phyloP scores from a whole-genome alignment of 2,113 vertebrate species.

The Nanorana parkeri region DNA sequence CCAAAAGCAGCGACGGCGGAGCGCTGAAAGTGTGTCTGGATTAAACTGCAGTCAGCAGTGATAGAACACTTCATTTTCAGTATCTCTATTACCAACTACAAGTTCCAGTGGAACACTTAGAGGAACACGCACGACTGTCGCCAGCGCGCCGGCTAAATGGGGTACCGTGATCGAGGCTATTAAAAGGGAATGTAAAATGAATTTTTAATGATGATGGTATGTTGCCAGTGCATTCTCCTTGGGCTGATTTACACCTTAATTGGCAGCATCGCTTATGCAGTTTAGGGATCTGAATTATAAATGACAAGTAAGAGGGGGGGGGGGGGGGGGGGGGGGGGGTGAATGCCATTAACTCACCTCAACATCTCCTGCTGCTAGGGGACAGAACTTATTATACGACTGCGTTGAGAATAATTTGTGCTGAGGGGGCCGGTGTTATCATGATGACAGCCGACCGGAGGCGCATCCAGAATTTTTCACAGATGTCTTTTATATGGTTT shows the following conservation, averaged over 20 bases:
- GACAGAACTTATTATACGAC: conserved; percentile 8
- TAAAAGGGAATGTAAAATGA: conserved; percentile 49
- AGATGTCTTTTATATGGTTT: not conserved
- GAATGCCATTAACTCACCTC: conserved; percentile 48
- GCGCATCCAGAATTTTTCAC: not conserved
- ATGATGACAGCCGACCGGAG: not conserved
- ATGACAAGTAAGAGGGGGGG: too few relatives aligned
- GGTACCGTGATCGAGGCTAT: conserved; percentile 48
- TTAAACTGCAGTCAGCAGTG: conserved; percentile 45
- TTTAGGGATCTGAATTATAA: conserved; percentile 26
- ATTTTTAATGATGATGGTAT: conserved; percentile 53
- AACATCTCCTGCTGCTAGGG: conserved; percentile 17
- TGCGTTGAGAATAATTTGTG: not conserved
- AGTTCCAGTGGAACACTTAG: conserved; percentile 53
- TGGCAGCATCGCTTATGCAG: conserved; percentile 33
- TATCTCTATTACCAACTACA: conserved; percentile 43
- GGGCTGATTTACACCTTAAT: conserved; percentile 56
- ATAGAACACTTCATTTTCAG: conserved; percentile 45
- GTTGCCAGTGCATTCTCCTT: conserved; percentile 42
- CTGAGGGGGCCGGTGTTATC: not conserved
- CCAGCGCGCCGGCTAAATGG: conserved; percentile 43
- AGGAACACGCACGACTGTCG: conserved; percentile 28
- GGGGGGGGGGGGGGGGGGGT: conserved; percentile 10
- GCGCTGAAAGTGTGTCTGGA: not conserved
- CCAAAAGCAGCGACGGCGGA: conserved; percentile 8